Conservation (phyloP, 2,797 vertebrate genomes). For the Austrolebias charrua region DNA sequence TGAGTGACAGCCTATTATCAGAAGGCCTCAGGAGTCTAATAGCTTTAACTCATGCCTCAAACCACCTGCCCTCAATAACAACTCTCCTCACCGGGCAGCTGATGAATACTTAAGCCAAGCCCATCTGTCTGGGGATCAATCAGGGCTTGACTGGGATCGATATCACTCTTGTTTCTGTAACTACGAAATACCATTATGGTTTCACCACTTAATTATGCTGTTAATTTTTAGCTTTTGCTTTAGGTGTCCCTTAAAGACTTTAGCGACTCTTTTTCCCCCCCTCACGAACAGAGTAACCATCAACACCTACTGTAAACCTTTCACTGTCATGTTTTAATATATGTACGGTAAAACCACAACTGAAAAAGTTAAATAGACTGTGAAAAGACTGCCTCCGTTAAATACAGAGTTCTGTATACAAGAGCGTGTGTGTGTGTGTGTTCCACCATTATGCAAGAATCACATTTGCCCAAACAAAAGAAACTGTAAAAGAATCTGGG, state of each 20-base stretch:
- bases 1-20: conserved; percentile 83
- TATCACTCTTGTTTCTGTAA: conserved; percentile 83
- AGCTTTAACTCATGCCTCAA: conserved; percentile 77
- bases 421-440: conserved; percentile 20
- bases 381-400: conserved; percentile 33
- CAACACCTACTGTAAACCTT: conserved; percentile 1
- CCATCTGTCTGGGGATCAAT: conserved; percentile 83
- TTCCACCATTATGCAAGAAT: conserved; percentile 25
- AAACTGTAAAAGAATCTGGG: conserved; percentile 25
- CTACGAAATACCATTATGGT: conserved; percentile 79
- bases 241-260: conserved; percentile 64
- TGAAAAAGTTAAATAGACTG: conserved; percentile 9
- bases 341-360: conserved; percentile 3
- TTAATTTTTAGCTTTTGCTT: conserved; percentile 81
- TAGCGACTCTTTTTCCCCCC: conserved; percentile 29
- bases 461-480: conserved; percentile 21
- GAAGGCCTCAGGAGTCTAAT: conserved; percentile 79
- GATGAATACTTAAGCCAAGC: conserved; percentile 81
- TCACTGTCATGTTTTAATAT: conserved; percentile 9
- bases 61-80: conserved; percentile 82
- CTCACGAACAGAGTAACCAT: too few relatives aligned
- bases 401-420: conserved; percentile 22
- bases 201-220: conserved; percentile 81
- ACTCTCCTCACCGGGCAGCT: conserved; percentile 68
- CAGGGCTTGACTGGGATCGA: conserved; percentile 77